A percentile compares a stretch with the other conserved stretches of the same genome.
phyloP scores from a whole-genome alignment of 1,140 invertebrate genomes.

The Rhagoletis pomonella region DNA sequence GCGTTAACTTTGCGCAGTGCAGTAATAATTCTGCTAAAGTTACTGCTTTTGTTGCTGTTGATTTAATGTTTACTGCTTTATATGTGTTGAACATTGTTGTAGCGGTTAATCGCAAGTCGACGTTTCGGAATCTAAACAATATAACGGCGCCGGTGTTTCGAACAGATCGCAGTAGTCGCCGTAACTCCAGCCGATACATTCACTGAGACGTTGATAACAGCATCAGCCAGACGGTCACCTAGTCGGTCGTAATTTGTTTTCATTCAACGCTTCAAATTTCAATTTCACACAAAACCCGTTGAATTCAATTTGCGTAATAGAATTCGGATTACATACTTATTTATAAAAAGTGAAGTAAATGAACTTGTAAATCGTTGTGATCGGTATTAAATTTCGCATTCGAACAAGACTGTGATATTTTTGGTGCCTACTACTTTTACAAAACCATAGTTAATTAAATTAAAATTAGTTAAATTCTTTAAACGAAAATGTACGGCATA shows the following conservation, averaged over 20 bases:
- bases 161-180: slow-evolving; percentile 50
- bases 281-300: background rate
- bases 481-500: slow-evolving; percentile 31
- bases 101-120: slow-evolving; percentile 8
- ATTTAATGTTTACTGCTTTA: background rate
- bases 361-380: background rate
- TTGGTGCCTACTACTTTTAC: background rate
- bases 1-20: slow-evolving; percentile 34
- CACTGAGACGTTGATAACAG: background rate
- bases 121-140: slow-evolving; percentile 18
- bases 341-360: background rate
- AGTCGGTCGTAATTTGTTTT: background rate
- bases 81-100: background rate
- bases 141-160: slow-evolving; percentile 48
- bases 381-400: background rate
- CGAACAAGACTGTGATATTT: slow-evolving; percentile 4
- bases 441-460: slow-evolving; percentile 22
- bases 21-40: slow-evolving; percentile 30
- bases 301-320: background rate
- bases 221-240: background rate
- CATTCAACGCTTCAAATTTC: background rate
- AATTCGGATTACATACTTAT: background rate
- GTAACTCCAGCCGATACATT: slow-evolving; percentile 42
- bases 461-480: slow-evolving; percentile 1
- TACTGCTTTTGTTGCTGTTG: slow-evolving; percentile 3